These are phyloP conservation scores for Druceiella hillmani DNA, from an alignment of 2,888 invertebrate species.

Conservation along the genomic window DNA sequence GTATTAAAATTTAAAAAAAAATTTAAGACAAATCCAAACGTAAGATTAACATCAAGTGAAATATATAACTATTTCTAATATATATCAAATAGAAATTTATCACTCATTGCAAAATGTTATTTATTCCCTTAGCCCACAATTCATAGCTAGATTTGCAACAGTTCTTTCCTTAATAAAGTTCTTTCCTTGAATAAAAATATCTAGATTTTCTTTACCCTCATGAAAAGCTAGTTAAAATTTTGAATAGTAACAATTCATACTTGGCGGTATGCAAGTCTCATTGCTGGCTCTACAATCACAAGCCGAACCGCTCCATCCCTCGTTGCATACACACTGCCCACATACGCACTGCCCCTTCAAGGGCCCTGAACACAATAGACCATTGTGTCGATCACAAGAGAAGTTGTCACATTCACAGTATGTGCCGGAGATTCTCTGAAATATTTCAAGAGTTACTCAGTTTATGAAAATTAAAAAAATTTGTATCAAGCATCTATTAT, in stretches of 20 bases:
- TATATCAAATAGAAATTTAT: too few species aligned
- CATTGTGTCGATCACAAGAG: constrained; percentile 84
- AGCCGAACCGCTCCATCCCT: constrained; percentile 76
- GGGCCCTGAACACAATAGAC: constrained; percentile 72
- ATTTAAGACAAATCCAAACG: too few species aligned
- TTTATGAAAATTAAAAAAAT: too few species aligned
- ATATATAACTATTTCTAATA: too few species aligned
- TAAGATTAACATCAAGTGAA: too few species aligned
- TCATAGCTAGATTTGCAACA: too few species aligned
- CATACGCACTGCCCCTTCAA: constrained; percentile 85
- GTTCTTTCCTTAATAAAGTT: too few species aligned
- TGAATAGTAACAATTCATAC: constrained; percentile 26
- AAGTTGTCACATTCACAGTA: constrained; percentile 97
- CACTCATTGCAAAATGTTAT: too few species aligned
- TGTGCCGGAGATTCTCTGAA: constrained; percentile 63
- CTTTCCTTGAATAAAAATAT: constrained; percentile 31
- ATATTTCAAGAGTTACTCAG: too few species aligned
- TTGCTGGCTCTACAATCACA: constrained; percentile 79
- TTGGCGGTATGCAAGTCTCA: constrained; percentile 69
- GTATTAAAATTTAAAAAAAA: too few species aligned
- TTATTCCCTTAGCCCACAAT: too few species aligned
- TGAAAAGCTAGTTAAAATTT: constrained; percentile 10
- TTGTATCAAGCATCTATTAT: too few species aligned
- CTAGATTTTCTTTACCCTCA: constrained; percentile 20
- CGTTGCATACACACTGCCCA: constrained; percentile 75